Evolutionary conservation across 2,113 vertebrate species (phyloP).

Genomic region (Oxyura jamaicensis): DNA sequence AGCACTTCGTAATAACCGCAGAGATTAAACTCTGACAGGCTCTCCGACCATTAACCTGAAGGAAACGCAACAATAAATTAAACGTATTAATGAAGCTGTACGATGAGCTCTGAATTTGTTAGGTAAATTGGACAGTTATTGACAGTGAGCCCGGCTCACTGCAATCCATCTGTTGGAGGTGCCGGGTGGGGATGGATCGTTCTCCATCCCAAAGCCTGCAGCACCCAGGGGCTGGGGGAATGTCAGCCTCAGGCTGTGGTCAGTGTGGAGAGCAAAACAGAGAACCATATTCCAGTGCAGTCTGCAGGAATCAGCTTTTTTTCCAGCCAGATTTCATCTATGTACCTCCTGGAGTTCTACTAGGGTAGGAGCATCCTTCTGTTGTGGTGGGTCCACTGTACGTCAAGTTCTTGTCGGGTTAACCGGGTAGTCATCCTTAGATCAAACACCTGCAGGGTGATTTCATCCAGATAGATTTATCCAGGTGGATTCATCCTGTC

Average conservation of each 20-base stretch:
- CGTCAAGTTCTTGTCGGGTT: background rate
- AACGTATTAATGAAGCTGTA: constrained; percentile 71
- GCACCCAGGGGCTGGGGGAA: background rate
- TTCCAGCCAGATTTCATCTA: background rate
- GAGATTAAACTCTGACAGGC: constrained; percentile 65
- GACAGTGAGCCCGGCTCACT: constrained; percentile 41
- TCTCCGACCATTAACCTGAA: constrained; percentile 74
- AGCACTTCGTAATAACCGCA: constrained; percentile 63
- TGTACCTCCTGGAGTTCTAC: background rate
- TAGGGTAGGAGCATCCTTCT: background rate
- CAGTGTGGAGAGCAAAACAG: background rate
- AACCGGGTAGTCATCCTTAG: background rate
- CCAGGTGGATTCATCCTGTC: background rate
- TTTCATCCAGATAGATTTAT: background rate
- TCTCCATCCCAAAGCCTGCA: background rate
- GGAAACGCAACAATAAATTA: constrained; percentile 74
- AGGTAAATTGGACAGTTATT: constrained; percentile 74
- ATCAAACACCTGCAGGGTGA: background rate
- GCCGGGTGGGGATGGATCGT: background rate
- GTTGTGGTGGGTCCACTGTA: background rate
- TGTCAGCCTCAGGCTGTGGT: background rate
- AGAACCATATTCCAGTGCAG: background rate
- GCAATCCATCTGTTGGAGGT: background rate
- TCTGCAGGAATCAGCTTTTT: background rate
- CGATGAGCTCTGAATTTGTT: constrained; percentile 69